phyloP scores from a whole-genome alignment of 2,113 vertebrate genomes.

The Todiramphus saurophagus region DNA sequence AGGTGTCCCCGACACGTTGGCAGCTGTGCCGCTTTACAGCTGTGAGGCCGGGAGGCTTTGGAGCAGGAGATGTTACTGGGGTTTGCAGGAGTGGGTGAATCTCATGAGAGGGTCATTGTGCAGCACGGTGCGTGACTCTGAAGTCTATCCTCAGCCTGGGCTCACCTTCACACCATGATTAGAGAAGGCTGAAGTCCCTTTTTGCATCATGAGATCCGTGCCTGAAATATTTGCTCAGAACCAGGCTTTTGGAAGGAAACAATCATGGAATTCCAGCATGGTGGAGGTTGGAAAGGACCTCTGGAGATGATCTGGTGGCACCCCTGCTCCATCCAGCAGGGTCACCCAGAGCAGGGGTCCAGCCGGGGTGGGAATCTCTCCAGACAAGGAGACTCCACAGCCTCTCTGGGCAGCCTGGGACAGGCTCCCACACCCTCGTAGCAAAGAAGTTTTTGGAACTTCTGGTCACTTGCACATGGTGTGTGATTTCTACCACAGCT shows the following conservation, averaged over 20 bases:
- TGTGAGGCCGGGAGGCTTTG: background rate
- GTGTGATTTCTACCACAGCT: background rate
- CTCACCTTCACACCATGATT: accelerated
- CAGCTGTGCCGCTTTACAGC: background rate
- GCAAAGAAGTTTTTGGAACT: background rate
- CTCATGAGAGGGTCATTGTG: background rate
- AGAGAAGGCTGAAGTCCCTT: background rate
- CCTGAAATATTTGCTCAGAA: background rate
- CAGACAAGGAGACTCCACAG: background rate
- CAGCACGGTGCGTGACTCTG: accelerated
- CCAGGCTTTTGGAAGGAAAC: background rate
- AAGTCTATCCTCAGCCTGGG: background rate
- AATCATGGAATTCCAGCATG: background rate
- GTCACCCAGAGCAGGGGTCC: background rate
- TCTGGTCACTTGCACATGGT: background rate
- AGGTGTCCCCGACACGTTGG: background rate
- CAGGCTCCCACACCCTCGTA: background rate
- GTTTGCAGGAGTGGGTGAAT: background rate
- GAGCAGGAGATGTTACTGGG: background rate
- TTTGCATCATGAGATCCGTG: background rate
- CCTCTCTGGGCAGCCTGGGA: background rate
- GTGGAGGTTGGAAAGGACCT: background rate
- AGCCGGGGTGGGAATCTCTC: background rate
- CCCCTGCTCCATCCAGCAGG: background rate
- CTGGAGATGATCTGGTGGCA: background rate